Base-by-base conservation (phyloP, 2,797 vertebrate genomes). In the Galago senegalensis region DNA sequence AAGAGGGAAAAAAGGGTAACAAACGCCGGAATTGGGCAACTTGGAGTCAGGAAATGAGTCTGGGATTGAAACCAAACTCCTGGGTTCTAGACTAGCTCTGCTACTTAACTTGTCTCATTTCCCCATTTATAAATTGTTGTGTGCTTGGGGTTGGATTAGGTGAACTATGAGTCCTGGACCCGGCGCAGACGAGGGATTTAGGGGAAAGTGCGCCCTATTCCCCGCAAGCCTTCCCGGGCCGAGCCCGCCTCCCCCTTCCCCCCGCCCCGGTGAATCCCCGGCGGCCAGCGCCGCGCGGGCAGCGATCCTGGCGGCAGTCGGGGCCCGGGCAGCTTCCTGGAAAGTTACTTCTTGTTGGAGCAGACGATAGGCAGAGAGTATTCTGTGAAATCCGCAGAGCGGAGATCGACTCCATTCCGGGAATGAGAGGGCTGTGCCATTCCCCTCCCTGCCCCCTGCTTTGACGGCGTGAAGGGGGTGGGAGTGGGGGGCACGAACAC, bases 341-440 rank as follows among this genome's bases (percentile, higher is more conserved):
- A 98, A 98, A 97, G 97, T 95, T 87, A 94, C 96, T 98, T 97
- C 95, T 97, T 2, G 90, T 93, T 97, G 97, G 97, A 98, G 88
- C 81, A 56, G 56, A 72, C 67, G 80, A 87, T 81, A 61, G 96
- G 94, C 96, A 96, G 96, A 83, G 95, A 89, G 90, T 77, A 97
- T 97, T 98, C 97, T 97, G 93, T 98, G 97, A 98, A 98, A 97
- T 97, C 96, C 96, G 87, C 97, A 89, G 89, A 94, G 97, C 95
- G 8, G 88, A 97, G 96, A 95, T 98, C 95, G 87, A 91, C 97
- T 95, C 56, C 43, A 75, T 98, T 98, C 97, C 98, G 97, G 98
- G 98, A 98, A 98, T 94, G 97, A 96, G 91, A 97, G 92, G 97
- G 97, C 95, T 89, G 97, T 95, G 88, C 96, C 96, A 83, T 97